Conservation (phyloP, 2,113 vertebrate genomes). For the Sylvilagus bachmani region DNA sequence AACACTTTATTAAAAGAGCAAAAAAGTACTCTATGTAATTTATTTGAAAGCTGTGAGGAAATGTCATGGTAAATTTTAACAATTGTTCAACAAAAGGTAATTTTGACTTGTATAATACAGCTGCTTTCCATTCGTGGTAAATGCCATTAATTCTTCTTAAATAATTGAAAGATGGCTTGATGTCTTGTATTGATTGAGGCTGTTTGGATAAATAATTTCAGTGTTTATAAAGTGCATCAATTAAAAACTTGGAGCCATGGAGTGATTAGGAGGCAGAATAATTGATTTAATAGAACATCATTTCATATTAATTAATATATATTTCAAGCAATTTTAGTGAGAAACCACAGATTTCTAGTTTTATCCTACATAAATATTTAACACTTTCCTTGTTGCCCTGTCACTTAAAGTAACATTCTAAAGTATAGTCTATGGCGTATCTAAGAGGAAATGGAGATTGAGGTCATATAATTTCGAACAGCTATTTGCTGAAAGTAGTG, state of each 20-base stretch:
- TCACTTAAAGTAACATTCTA: background rate
- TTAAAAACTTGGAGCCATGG: background rate
- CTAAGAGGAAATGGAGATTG: background rate
- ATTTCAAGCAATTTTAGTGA: conserved; percentile 16
- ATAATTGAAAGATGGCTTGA: conserved; percentile 23
- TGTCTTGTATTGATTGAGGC: background rate
- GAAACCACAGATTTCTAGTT: background rate
- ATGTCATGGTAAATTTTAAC: conserved; percentile 61
- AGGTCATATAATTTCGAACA: background rate
- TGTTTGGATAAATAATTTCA: conserved; percentile 55
- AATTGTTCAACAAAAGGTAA: conserved; percentile 38
- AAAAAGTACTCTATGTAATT: conserved; percentile 62
- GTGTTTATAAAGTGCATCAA: background rate
- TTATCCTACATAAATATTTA: conserved; percentile 1
- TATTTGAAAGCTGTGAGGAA: conserved; percentile 71
- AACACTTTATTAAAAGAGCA: conserved; percentile 67
- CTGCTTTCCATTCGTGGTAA: conserved; percentile 6
- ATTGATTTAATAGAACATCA: background rate
- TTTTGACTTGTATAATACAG: conserved; percentile 44
- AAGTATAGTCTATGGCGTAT: background rate
- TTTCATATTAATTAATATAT: background rate
- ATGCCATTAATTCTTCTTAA: conserved; percentile 53
- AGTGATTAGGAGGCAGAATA: background rate
- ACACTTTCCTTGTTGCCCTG: background rate
- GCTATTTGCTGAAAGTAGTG: background rate